Conservation (phyloP, 2,888 invertebrate genomes). For the Trissolcus japonicus region DNA sequence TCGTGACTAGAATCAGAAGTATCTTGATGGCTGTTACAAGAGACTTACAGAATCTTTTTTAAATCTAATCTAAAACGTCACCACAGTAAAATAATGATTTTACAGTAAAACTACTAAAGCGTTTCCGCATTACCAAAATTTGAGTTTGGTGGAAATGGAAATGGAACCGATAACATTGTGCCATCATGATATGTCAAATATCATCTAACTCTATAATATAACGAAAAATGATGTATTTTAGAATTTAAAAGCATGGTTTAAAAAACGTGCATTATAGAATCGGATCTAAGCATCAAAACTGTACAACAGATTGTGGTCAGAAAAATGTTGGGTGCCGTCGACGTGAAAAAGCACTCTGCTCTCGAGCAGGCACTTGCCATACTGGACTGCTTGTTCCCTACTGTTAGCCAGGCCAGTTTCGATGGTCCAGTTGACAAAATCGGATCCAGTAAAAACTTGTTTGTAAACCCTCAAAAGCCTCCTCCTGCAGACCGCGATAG, state of each 20-base stretch:
- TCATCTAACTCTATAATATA: neutral
- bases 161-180: no score
- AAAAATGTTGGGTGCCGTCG: constrained; percentile 89
- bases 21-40: no score
- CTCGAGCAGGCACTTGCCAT: constrained; percentile 89
- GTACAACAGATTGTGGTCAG: constrained; percentile 88
- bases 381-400: constrained; percentile 86
- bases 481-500: constrained; percentile 84
- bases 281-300: constrained; percentile 78
- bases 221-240: neutral
- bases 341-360: constrained; percentile 91
- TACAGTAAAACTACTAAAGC: no score
- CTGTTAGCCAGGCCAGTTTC: constrained; percentile 88
- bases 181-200: neutral
- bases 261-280: neutral
- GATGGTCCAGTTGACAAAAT: constrained; percentile 91
- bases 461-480: constrained; percentile 88
- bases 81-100: no score
- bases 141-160: no score
- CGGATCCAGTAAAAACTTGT: constrained; percentile 88
- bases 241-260: neutral
- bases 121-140: no score
- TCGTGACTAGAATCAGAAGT: neutral
- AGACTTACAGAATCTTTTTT: no score
- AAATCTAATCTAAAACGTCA: no score